Evolutionary conservation across 2,113 vertebrate genomes (phyloP).

Genomic region (Stegostoma tigrinum): DNA sequence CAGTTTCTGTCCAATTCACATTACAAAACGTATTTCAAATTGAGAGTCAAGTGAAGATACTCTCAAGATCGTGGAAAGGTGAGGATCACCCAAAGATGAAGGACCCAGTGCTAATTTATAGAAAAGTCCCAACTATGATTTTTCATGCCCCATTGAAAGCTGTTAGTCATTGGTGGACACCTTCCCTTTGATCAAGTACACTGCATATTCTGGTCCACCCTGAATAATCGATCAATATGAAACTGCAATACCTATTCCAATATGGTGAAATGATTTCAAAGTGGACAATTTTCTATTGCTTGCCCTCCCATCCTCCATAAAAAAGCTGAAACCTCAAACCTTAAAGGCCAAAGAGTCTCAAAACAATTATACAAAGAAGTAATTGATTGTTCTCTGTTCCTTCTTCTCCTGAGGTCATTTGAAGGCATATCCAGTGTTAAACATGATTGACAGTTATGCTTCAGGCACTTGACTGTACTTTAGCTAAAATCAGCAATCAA

Average conservation of each 20-base stretch:
- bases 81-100: neutral
- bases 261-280: neutral
- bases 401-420: constrained; percentile 2
- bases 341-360: neutral
- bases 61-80: neutral
- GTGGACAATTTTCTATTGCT: neutral
- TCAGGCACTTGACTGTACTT: neutral
- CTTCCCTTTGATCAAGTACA: neutral
- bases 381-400: constrained; percentile 14
- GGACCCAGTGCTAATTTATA: neutral
- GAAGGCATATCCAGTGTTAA: constrained; percentile 13
- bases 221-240: neutral
- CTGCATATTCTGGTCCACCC: neutral
- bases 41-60: neutral
- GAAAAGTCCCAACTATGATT: neutral
- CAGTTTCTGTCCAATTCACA: neutral
- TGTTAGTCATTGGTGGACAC: neutral
- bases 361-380: neutral
- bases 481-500: constrained; percentile 14
- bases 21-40: neutral
- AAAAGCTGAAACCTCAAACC: neutral
- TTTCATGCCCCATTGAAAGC: neutral
- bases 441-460: constrained; percentile 31
- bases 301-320: neutral
- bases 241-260: neutral